These are phyloP conservation scores for Holacanthus passer DNA, from an alignment of 2,113 vertebrate genomes.

Conservation along the genomic window DNA sequence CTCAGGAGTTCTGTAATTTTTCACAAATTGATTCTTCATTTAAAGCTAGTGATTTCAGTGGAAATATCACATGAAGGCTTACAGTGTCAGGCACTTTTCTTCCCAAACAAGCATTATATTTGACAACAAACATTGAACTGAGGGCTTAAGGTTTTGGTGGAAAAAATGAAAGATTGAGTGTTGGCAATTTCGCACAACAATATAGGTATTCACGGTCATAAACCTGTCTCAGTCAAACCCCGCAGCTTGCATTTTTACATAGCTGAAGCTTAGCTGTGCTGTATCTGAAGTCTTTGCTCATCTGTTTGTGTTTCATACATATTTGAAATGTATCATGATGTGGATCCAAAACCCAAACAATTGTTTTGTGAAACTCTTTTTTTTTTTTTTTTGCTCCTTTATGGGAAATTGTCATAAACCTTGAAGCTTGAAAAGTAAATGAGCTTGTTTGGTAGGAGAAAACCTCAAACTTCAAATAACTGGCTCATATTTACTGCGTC, in stretches of 20 bases:
- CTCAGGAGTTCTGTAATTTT: no score
- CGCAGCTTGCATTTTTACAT: slow-evolving; percentile 19
- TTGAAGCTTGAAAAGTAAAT: slow-evolving; percentile 55
- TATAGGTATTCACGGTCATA: background rate
- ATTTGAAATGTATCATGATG: slow-evolving; percentile 55
- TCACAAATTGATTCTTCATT: background rate
- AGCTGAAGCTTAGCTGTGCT: slow-evolving; percentile 21
- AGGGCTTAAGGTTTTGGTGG: background rate
- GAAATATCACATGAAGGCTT: background rate
- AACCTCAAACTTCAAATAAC: slow-evolving; percentile 72
- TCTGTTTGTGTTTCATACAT: slow-evolving; percentile 63
- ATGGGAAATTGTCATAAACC: slow-evolving; percentile 61
- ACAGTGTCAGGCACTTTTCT: slow-evolving; percentile 5
- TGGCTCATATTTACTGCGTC: slow-evolving; percentile 66
- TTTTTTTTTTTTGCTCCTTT: slow-evolving; percentile 43
- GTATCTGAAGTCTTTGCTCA: slow-evolving; percentile 27
- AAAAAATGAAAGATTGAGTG: background rate
- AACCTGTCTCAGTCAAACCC: slow-evolving; percentile 5
- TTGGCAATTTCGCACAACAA: slow-evolving; percentile 1
- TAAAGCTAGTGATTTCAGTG: background rate
- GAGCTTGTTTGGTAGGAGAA: slow-evolving; percentile 63
- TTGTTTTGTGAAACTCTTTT: slow-evolving; percentile 45
- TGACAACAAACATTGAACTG: background rate
- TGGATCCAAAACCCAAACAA: slow-evolving; percentile 53
- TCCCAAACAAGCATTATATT: background rate